phyloP scores from a whole-genome alignment of 2,113 vertebrate genomes.

The Halichoerus grypus region DNA sequence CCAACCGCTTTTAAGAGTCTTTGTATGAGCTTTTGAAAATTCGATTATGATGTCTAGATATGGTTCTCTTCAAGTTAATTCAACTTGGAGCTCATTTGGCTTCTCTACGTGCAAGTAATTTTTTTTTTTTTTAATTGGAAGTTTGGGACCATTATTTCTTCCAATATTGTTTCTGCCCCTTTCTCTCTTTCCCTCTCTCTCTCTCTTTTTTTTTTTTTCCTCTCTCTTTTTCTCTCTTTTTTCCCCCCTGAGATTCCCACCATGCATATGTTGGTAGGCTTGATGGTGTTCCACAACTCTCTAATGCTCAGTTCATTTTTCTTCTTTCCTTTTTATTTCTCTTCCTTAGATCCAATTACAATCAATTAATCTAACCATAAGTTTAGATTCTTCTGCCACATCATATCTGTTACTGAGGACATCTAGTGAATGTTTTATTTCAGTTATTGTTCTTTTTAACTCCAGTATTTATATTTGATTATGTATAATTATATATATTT shows the following conservation, averaged over 20 bases:
- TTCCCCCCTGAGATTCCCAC: not conserved
- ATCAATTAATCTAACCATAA: not conserved
- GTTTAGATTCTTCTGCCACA: not conserved
- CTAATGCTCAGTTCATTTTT: not conserved
- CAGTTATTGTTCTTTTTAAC: not conserved
- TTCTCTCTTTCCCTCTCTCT: not conserved
- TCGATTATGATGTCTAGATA: not conserved
- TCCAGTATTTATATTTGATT: not conserved
- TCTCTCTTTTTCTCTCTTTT: not conserved
- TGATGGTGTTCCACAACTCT: not conserved
- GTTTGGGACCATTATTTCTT: not conserved
- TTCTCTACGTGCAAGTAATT: not conserved
- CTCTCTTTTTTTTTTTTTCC: not conserved
- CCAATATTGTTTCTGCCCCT: not conserved
- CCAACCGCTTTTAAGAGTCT: not conserved
- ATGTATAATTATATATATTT: not conserved
- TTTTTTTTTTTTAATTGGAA: not conserved
- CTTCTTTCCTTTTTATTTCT: not conserved
- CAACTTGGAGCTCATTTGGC: not conserved
- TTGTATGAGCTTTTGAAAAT: not conserved
- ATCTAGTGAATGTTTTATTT: not conserved
- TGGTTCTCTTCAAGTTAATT: not conserved
- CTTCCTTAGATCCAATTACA: not conserved
- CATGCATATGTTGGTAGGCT: not conserved
- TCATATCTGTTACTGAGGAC: no score